Evolutionary conservation across 2,888 invertebrate genomes (phyloP).

Genomic region (Argyresthia albistria): DNA sequence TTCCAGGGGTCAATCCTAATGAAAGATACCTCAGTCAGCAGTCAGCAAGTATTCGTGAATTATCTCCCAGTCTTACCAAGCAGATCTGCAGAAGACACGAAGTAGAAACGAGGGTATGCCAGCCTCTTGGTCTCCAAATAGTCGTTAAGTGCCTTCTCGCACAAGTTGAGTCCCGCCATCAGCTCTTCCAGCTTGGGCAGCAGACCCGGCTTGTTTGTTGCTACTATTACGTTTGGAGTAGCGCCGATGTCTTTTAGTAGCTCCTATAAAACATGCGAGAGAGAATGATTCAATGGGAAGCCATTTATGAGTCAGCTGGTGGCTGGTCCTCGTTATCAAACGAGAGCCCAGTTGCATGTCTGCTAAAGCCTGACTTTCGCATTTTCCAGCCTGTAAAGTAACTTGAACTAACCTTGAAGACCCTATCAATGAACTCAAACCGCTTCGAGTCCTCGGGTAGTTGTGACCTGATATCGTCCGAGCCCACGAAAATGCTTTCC

Average conservation of each 20-base stretch:
- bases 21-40: too few species aligned
- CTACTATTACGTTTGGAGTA: conserved; percentile 87
- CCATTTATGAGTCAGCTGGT: too few species aligned
- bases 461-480: conserved; percentile 93
- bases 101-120: conserved; percentile 96
- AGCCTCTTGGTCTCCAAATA: conserved; percentile 95
- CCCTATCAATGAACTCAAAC: conserved; percentile 88
- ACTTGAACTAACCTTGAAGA: conserved; percentile 78
- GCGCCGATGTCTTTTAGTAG: conserved; percentile 78
- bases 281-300: too few species aligned
- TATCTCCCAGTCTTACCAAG: conserved; percentile 70
- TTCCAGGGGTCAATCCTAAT: too few species aligned
- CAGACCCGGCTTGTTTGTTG: conserved; percentile 85
- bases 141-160: conserved; percentile 95
- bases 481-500: conserved; percentile 96
- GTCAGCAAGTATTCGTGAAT: too few species aligned
- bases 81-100: conserved; percentile 94
- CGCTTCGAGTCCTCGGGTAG: conserved; percentile 91
- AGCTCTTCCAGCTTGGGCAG: conserved; percentile 83
- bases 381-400: too few species aligned
- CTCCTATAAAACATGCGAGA: conserved; percentile 51
- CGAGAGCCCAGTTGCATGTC: too few species aligned
- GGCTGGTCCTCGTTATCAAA: too few species aligned
- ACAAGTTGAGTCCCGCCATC: conserved; percentile 80
- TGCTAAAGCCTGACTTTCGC: too few species aligned